These are phyloP conservation scores for Orthochromis indermauri DNA, from an alignment of 2,113 vertebrate species.

Conservation along the genomic window DNA sequence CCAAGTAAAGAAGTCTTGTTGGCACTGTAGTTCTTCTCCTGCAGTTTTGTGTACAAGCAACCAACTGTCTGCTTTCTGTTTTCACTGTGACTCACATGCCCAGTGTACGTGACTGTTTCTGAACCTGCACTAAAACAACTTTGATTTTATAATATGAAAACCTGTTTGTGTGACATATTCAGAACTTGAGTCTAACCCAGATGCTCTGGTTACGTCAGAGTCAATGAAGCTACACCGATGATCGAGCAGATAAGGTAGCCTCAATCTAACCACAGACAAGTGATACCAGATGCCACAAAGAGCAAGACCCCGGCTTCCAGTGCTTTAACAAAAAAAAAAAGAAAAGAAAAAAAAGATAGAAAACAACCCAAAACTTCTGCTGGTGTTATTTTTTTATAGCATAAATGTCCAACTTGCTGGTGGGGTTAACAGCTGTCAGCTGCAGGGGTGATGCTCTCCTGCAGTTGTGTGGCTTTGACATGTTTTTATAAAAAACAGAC, in stretches of 20 bases:
- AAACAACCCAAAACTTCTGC: background rate
- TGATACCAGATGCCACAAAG: background rate
- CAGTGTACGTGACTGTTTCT: background rate
- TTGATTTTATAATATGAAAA: background rate
- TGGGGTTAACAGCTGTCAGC: conserved; percentile 52
- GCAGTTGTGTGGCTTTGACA: conserved; percentile 5
- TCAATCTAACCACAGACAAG: conserved; percentile 44
- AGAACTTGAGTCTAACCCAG: background rate
- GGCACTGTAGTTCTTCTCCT: background rate
- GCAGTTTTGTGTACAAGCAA: background rate
- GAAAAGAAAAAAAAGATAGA: background rate
- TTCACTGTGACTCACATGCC: background rate
- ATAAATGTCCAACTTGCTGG: conserved; percentile 2
- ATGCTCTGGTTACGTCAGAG: background rate
- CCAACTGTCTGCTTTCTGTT: background rate
- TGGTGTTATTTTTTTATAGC: conserved; percentile 13
- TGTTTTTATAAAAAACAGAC: background rate
- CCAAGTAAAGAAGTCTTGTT: background rate
- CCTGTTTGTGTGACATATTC: background rate
- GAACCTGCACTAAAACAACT: background rate
- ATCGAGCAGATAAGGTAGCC: conserved; percentile 33
- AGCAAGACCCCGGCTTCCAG: background rate
- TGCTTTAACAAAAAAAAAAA: background rate
- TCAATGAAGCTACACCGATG: conserved; percentile 22
- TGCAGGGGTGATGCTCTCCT: conserved; percentile 38